Conservation (phyloP, 2,888 invertebrate species). For the Tenthredo mesomela region DNA sequence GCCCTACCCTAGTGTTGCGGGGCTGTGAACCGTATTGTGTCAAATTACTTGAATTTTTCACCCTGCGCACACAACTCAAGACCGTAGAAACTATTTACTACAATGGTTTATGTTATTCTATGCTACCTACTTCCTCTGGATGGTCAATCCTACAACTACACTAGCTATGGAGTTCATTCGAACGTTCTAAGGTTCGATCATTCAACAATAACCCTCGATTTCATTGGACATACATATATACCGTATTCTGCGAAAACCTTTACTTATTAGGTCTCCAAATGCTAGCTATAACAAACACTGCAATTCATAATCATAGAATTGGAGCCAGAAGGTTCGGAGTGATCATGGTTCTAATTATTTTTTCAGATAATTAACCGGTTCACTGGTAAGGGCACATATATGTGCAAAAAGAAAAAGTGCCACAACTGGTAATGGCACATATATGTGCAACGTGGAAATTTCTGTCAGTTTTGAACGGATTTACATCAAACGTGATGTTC, state of each 20-base stretch:
- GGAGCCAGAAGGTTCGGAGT: not conserved
- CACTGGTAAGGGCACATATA: too few relatives aligned
- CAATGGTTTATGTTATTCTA: slow-evolving; percentile 11
- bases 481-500: too few relatives aligned
- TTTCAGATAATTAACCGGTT: not conserved
- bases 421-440: too few relatives aligned
- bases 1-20: slow-evolving; percentile 41
- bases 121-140: not conserved
- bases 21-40: slow-evolving; percentile 45
- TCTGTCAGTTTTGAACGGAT: too few relatives aligned
- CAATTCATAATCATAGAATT: not conserved
- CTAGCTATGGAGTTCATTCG: slow-evolving; percentile 25
- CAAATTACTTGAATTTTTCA: slow-evolving; percentile 39
- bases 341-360: not conserved
- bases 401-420: too few relatives aligned
- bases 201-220: slow-evolving; percentile 9
- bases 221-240: not conserved
- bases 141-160: slow-evolving; percentile 38
- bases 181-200: slow-evolving; percentile 4
- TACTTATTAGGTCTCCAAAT: not conserved
- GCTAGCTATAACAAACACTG: not conserved
- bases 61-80: not conserved
- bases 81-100: not conserved
- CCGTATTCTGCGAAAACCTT: not conserved
- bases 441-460: too few relatives aligned